Evolutionary conservation across 1,140 invertebrate genomes (phyloP).

Genomic region (Rhyacophila brunnea): DNA sequence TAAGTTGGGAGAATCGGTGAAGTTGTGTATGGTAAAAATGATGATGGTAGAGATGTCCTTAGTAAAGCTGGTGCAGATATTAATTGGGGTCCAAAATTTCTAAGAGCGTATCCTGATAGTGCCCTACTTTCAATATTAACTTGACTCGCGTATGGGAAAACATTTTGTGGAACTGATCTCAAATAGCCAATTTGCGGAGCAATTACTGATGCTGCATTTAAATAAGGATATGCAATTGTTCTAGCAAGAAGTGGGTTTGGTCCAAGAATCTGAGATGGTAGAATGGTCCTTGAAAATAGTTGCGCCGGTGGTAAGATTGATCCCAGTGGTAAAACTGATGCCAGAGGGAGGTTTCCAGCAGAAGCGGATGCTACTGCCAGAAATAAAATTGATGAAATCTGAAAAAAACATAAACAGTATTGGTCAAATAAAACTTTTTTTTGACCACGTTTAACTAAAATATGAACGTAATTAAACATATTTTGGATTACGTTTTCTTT

Average conservation of each 20-base stretch:
- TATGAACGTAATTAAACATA: no score
- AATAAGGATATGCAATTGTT: background rate
- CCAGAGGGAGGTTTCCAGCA: slow-evolving; percentile 11
- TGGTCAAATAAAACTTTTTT: no score
- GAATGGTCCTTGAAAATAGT: slow-evolving; percentile 2
- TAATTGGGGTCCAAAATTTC: no score
- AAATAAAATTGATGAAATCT: slow-evolving; percentile 24
- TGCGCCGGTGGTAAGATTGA: slow-evolving; percentile 36
- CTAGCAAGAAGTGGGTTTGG: slow-evolving; percentile 5
- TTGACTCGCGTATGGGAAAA: slow-evolving; percentile 56
- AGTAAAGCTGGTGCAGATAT: no score
- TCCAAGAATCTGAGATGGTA: background rate
- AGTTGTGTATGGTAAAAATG: no score
- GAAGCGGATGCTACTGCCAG: slow-evolving; percentile 8
- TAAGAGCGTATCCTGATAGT: slow-evolving; percentile 38
- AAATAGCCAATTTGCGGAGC: slow-evolving; percentile 47
- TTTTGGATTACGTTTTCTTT: no score
- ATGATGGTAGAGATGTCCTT: no score
- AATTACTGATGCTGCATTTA: slow-evolving; percentile 32
- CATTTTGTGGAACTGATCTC: slow-evolving; percentile 53
- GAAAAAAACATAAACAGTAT: slow-evolving; percentile 16
- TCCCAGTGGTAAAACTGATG: slow-evolving; percentile 24
- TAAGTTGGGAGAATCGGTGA: no score
- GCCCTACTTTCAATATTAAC: slow-evolving; percentile 52
- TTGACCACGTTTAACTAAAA: no score